A percentile compares a stretch with the other conserved stretches of the same genome.
These are phyloP conservation scores for Emydoidea blandingii DNA, from an alignment of 2,797 vertebrate species.

Conservation along the genomic window DNA sequence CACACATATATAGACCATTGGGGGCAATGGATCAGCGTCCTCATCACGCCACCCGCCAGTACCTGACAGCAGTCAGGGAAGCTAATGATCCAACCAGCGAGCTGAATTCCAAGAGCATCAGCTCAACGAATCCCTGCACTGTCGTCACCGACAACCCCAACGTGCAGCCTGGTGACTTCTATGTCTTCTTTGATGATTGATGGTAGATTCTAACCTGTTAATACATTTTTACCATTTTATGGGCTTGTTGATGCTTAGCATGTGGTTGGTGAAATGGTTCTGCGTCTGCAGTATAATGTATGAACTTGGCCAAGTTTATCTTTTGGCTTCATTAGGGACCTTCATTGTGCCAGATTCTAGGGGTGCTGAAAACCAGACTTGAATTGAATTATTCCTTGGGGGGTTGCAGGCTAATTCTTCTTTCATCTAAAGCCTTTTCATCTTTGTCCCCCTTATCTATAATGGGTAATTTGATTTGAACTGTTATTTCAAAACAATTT, in stretches of 20 bases:
- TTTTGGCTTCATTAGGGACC: conserved; percentile 18
- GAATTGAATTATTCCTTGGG: conserved; percentile 11
- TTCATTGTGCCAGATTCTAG: neutral
- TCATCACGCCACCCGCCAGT: no score
- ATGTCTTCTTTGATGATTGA: neutral
- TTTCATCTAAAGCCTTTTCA: conserved; percentile 61
- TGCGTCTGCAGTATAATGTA: neutral
- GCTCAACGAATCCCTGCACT: no score
- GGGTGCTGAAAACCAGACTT: conserved; percentile 53
- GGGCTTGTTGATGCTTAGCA: neutral
- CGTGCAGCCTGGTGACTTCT: no score
- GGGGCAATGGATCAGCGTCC: no score
- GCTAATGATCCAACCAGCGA: no score
- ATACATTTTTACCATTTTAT: neutral
- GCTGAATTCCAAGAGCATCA: no score
- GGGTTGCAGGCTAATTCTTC: conserved; percentile 52
- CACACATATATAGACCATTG: no score
- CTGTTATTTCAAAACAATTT: conserved; percentile 69
- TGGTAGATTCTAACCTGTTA: neutral
- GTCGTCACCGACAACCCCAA: no score
- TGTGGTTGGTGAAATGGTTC: conserved; percentile 5
- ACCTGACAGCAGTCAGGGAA: no score
- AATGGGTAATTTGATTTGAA: conserved; percentile 56
- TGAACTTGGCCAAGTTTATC: conserved; percentile 22
- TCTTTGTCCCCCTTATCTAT: conserved; percentile 38